phyloP scores from a whole-genome alignment of 2,797 vertebrate genomes.

The Synanceia verrucosa region DNA sequence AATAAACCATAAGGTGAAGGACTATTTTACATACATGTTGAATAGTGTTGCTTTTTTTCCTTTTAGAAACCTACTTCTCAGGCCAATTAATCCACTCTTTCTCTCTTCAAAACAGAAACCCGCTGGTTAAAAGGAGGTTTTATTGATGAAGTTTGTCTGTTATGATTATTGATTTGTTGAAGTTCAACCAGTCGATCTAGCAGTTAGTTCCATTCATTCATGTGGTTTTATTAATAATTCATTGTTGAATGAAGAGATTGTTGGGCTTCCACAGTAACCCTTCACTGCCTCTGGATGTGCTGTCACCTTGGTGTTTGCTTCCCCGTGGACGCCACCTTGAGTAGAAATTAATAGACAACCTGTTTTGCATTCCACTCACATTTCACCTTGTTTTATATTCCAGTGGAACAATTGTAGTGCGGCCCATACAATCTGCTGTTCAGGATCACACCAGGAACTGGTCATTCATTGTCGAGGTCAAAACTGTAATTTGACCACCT shows the following conservation, averaged over 20 bases:
- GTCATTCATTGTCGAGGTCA: constrained; percentile 19
- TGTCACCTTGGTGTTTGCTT: not conserved
- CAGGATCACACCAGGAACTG: constrained; percentile 10
- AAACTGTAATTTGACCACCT: constrained; percentile 8
- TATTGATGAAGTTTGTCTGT: not conserved
- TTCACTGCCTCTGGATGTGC: not conserved
- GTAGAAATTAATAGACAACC: not conserved
- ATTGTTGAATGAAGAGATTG: not conserved
- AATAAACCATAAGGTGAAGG: not conserved
- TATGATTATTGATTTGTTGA: not conserved
- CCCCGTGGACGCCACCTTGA: not conserved
- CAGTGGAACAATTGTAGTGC: not conserved
- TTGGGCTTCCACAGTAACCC: not conserved
- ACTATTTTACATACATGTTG: not conserved
- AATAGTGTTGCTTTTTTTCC: not conserved
- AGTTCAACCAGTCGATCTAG: not conserved
- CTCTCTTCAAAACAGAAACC: not conserved
- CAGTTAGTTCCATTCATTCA: not conserved
- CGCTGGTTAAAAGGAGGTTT: not conserved
- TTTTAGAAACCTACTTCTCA: not conserved
- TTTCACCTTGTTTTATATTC: constrained; percentile 28
- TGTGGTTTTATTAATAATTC: not conserved
- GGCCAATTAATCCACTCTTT: not conserved
- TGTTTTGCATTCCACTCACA: not conserved
- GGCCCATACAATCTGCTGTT: constrained; percentile 9